A percentile compares a stretch with the other conserved stretches of the same genome.
Conservation (phyloP, 2,797 vertebrate species). For the Clarias pachynema region DNA sequence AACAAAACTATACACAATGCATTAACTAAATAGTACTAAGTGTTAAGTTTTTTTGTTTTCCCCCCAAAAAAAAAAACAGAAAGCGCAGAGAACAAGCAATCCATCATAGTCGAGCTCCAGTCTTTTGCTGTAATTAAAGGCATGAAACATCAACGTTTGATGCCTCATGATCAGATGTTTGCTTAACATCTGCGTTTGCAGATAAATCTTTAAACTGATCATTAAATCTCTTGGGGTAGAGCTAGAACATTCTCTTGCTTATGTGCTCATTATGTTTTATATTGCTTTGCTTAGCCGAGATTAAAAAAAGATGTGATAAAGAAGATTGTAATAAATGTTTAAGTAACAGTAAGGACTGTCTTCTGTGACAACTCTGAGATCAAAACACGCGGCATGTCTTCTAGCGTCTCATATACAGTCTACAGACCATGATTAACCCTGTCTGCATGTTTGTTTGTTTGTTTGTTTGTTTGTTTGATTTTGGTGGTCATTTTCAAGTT, state of each 20-base stretch:
- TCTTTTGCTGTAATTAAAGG: background rate
- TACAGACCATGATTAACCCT: background rate
- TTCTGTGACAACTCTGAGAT: background rate
- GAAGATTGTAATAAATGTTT: background rate
- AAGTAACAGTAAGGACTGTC: background rate
- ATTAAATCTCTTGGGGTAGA: background rate
- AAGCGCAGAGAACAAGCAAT: background rate
- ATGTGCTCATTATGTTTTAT: background rate
- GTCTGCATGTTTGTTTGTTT: background rate
- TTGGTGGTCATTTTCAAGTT: background rate
- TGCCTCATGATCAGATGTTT: slow-evolving; percentile 5
- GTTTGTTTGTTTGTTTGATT: no score
- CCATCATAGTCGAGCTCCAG: background rate
- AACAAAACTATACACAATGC: background rate
- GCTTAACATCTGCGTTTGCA: slow-evolving; percentile 22
- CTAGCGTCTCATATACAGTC: background rate
- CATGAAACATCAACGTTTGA: slow-evolving; percentile 1
- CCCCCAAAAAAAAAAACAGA: background rate
- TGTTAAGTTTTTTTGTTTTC: background rate
- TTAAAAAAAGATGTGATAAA: background rate
- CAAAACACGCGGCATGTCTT: background rate
- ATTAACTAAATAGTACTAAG: no score
- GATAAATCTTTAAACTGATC: background rate
- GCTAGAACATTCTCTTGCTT: background rate
- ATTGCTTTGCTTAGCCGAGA: background rate